These are phyloP conservation scores for Mesocricetus auratus DNA, from an alignment of 2,113 vertebrate genomes.

Conservation along the genomic window DNA sequence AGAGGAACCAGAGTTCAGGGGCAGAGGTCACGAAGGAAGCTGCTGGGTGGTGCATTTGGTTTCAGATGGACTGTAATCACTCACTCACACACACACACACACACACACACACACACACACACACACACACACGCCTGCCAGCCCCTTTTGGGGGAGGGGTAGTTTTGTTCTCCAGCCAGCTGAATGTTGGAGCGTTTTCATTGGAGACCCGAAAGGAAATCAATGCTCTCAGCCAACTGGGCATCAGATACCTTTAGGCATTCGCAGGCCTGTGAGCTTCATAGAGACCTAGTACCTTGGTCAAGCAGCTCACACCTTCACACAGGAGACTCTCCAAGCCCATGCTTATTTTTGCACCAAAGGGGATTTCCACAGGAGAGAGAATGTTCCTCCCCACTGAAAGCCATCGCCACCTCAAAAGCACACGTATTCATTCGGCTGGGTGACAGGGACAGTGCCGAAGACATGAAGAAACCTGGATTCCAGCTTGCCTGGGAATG, in stretches of 20 bases:
- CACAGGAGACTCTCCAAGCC: slow-evolving; percentile 39
- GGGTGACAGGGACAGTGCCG: background rate
- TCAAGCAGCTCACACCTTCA: background rate
- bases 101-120: background rate
- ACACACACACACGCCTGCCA: background rate
- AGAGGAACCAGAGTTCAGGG: background rate
- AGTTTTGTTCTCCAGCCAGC: slow-evolving; percentile 43
- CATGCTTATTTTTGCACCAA: slow-evolving; percentile 65
- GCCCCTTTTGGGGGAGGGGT: slow-evolving; percentile 26
- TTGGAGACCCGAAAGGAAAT: slow-evolving; percentile 57
- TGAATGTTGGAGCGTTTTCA: slow-evolving; percentile 53
- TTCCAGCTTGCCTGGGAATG: background rate
- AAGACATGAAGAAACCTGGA: background rate
- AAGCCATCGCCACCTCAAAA: slow-evolving; percentile 50
- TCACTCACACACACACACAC: background rate
- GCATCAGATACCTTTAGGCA: background rate
- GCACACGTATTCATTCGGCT: background rate
- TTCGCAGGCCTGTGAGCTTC: background rate
- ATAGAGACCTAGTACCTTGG: slow-evolving; percentile 48
- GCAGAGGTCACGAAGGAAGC: background rate
- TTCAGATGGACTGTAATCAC: no score
- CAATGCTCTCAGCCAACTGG: background rate
- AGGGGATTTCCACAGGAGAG: slow-evolving; percentile 73
- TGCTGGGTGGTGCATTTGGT: background rate
- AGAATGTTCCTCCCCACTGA: slow-evolving; percentile 4